Percentiles rank a stretch among this genome's conserved stretches.
Evolutionary conservation across 2,888 invertebrate species (phyloP).

Genomic region (Hartigia nigra): DNA sequence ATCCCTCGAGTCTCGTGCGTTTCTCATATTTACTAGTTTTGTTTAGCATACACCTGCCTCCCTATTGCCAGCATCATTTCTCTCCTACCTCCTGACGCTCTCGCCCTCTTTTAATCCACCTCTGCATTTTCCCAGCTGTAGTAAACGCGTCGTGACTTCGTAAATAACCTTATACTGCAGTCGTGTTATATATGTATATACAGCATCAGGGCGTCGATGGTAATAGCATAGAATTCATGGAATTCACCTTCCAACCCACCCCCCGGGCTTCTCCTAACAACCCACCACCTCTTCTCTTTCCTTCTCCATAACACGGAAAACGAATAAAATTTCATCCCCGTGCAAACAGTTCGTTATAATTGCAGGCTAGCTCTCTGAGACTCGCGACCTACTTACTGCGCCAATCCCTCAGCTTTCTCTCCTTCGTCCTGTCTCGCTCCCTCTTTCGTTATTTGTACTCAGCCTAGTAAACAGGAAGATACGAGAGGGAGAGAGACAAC

Average conservation of each 20-base stretch:
- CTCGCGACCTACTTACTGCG: conserved; percentile 7
- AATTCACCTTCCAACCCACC: neutral
- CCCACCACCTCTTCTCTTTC: neutral
- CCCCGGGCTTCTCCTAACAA: too few species aligned
- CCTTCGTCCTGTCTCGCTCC: neutral
- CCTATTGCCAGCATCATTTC: neutral
- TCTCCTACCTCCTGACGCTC: neutral
- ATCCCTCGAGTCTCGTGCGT: conserved; percentile 31
- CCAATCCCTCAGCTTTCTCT: neutral
- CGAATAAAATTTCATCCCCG: conserved; percentile 3
- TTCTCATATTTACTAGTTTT: conserved; percentile 46
- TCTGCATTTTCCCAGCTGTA: neutral
- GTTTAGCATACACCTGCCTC: conserved; percentile 14
- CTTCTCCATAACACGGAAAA: neutral
- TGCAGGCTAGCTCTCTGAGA: neutral
- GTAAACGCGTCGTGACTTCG: neutral
- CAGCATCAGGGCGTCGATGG: conserved; percentile 9
- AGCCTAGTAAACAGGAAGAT: neutral
- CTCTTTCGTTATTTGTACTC: neutral
- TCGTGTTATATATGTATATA: neutral
- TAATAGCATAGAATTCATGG: neutral
- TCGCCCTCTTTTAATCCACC: neutral
- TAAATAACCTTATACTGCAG: neutral
- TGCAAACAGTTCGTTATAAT: conserved; percentile 4
- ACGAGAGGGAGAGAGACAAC: neutral